Base-by-base conservation (phyloP, 2,797 vertebrate species). In the Anolis apletophallus region DNA sequence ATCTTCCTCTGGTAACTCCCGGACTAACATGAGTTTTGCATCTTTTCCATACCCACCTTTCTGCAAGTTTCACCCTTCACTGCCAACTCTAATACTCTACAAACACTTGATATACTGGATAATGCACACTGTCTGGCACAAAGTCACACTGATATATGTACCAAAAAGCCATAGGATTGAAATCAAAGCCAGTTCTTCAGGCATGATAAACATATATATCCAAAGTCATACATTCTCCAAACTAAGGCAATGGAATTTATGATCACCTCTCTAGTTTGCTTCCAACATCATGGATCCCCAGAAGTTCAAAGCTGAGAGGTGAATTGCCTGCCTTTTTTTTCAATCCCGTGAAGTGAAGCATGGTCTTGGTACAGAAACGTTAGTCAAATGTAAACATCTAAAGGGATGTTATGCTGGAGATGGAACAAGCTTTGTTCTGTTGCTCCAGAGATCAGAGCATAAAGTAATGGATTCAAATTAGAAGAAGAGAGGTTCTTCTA, bases 101-200 rank as follows among this genome's bases (percentile, higher is more conserved):
- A 68, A 52, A 73, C 36, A 84, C 61, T 61, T 80, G 57, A 80
- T 52, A 84, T 89, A 64, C 16, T 29, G 72, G 87, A 26, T 86
- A n/a, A 23, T 14, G 4, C 17, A 88, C 80, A 88, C 14, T 1
- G 85, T 85, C 59, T 85, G n/a, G 17, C 67, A 64, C 61, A 83
- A 26, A 40, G 74, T 88, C n/a, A 57, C 85, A 77, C 52, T 3
- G 86, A 87, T 1, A 0, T 0, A 52, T 23, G 8, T 86, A 85
- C 32, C 79, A 46, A 0, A 93, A 89, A 17, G 29, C 23, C 26
- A 89, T 40, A 52, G 29, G 84, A 87, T 59, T 64, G 52, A 87
- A 89, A 77, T 69, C 85, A 87, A 84, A 87, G 79, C 52, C 59
- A 40, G 50, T 83, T 89, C 75, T 76, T 26, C 34, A 11, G 84